Evolutionary conservation across 2,797 vertebrate genomes (phyloP).

Genomic region (Pagetopsis macropterus): DNA sequence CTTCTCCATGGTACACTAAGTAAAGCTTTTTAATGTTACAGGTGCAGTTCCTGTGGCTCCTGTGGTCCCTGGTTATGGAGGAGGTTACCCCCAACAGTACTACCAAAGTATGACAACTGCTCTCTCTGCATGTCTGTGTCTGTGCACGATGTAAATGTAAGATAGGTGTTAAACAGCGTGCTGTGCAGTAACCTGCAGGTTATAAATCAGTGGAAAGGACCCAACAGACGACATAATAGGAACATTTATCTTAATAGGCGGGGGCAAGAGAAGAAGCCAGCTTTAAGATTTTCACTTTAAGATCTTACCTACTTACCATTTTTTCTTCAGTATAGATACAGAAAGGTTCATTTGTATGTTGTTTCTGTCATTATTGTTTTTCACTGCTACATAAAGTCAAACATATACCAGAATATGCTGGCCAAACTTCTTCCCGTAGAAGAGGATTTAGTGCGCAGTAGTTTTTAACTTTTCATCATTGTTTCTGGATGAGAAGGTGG

Average conservation of each 20-base stretch:
- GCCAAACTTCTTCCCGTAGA: constrained; percentile 7
- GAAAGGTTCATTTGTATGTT: neutral
- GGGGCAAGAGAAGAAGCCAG: neutral
- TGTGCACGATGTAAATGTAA: neutral
- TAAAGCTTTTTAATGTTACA: constrained; percentile 27
- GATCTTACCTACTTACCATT: too few relatives aligned
- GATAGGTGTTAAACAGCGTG: neutral
- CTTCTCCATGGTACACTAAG: constrained; percentile 5
- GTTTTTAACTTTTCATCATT: constrained; percentile 47
- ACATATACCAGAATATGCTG: neutral
- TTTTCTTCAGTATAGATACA: neutral
- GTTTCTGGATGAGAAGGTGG: constrained; percentile 64
- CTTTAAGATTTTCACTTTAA: too few relatives aligned
- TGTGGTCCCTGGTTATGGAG: constrained; percentile 72
- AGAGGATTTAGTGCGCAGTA: constrained; percentile 5
- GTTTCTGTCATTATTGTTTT: neutral
- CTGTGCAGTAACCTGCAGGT: constrained; percentile 27
- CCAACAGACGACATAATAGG: constrained; percentile 14
- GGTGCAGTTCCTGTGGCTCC: constrained; percentile 37
- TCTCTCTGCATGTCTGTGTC: neutral
- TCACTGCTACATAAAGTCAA: constrained; percentile 1
- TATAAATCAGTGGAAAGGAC: constrained; percentile 53
- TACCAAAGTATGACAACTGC: constrained; percentile 72
- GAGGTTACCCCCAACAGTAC: constrained; percentile 77
- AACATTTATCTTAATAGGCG: constrained; percentile 41